These are phyloP conservation scores for Kradibia gibbosae DNA, from an alignment of 1,140 invertebrate species.

Conservation along the genomic window DNA sequence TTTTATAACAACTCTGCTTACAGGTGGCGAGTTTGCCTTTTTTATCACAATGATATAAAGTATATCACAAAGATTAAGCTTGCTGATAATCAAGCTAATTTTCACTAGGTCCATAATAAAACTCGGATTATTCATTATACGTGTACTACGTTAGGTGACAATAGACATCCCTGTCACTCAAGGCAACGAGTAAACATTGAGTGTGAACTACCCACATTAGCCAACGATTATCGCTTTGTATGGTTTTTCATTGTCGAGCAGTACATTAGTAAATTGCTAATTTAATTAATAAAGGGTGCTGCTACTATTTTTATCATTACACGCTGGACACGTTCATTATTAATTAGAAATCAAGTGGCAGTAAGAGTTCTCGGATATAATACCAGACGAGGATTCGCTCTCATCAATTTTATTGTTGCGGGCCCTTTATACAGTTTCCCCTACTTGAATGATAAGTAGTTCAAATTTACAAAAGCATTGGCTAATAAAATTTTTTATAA, in stretches of 20 bases:
- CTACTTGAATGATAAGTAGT: neutral
- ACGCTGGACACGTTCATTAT: slow-evolving; percentile 32
- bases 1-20: no score
- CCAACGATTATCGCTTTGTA: slow-evolving; percentile 17
- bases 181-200: neutral
- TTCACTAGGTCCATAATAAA: slow-evolving; percentile 33
- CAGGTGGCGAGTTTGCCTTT: no score
- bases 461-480: slow-evolving; percentile 27
- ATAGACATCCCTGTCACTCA: slow-evolving; percentile 25
- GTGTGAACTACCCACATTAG: neutral
- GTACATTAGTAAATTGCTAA: slow-evolving; percentile 50
- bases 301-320: neutral
- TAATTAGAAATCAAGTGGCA: slow-evolving; percentile 42
- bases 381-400: slow-evolving; percentile 5
- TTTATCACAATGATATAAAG: neutral
- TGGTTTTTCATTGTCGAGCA: neutral
- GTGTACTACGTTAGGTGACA: neutral
- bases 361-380: neutral
- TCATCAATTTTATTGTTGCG: slow-evolving; percentile 43
- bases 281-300: slow-evolving; percentile 46
- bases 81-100: neutral
- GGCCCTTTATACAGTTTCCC: slow-evolving; percentile 18
- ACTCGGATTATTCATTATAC: slow-evolving; percentile 31
- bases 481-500: neutral
- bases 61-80: neutral